Evolutionary conservation across 2,797 vertebrate species (phyloP), one percentile per base, ranked within the genome.

Genomic region (Dryobates pubescens): DNA sequence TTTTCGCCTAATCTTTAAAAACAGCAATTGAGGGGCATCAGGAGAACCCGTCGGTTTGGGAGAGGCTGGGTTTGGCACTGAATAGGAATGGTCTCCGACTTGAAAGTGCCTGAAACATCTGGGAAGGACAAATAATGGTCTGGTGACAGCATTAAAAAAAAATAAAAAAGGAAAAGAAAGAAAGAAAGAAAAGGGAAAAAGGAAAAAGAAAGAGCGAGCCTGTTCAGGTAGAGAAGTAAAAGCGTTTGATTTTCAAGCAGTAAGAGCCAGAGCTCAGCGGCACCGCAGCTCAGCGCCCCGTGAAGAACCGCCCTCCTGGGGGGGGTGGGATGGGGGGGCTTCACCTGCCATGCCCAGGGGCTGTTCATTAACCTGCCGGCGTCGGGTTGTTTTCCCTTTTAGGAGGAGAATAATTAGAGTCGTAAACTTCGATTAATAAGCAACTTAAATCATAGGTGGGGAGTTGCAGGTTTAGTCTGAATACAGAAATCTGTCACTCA

Each of bases 351-450:
- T 20, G 32, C 64, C 77, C 77, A 11, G 41, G 32, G 75, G 97
- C 84, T 97, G 96, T 89, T 97, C 88, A 97, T 98, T 98, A 98
- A 98, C 97, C 95, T 30, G 36, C 51, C 23, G 69, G 32, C 61
- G 53, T 69, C 76, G 85, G 80, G 93, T 72, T 78, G 32, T 95
- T 95, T 96, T 96, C 85, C 91, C 89, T 93, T 64, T 69, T 47
- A 80, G 94, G 76, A 73, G 68, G 92, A 89, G 62, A 90, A 77
- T 88, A 96, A 96, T 95, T 94, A 96, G 72, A 92, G 51, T 82
- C 47, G 36, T 96, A 93, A 93, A 90, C 88, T 68, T 47, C 34
- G 78, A 89, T 95, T 95, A 95, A 96, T 97, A 85, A 96, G 54
- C 93, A 94, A 96, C 93, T 79, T 26, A 54, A 95, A 74, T 62